These are phyloP conservation scores for Drosophila orosa DNA, from an alignment of 1,140 invertebrate species.

Conservation along the genomic window DNA sequence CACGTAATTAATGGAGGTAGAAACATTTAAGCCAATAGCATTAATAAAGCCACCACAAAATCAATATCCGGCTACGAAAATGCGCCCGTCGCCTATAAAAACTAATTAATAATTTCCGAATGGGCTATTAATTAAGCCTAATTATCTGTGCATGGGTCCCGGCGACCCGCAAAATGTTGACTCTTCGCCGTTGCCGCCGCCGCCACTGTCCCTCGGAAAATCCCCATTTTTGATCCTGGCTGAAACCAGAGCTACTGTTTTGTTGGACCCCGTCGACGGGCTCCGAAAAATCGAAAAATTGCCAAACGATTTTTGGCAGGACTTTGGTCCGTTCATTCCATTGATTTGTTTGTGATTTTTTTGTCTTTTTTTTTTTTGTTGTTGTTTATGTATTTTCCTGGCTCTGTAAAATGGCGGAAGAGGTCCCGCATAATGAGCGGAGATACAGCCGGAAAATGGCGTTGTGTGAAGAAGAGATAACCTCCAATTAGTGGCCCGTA, in stretches of 20 bases:
- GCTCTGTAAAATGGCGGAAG: constrained; percentile 15
- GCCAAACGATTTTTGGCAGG: constrained; percentile 13
- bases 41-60: constrained; percentile 85
- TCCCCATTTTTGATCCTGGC: constrained; percentile 12
- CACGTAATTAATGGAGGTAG: constrained; percentile 83
- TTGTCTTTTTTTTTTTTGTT: not conserved
- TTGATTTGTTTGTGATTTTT: constrained; percentile 61
- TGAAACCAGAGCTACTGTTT: constrained; percentile 29
- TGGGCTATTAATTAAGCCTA: constrained; percentile 85
- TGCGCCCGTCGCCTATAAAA: constrained; percentile 83
- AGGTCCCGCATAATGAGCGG: constrained; percentile 63
- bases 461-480: not conserved
- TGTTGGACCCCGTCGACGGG: constrained; percentile 4
- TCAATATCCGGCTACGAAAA: constrained; percentile 84
- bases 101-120: constrained; percentile 85
- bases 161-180: constrained; percentile 74
- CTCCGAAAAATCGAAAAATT: constrained; percentile 7
- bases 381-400: constrained; percentile 18
- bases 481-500: constrained; percentile 62
- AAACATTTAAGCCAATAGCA: constrained; percentile 84
- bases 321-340: constrained; percentile 13
- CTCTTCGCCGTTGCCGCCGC: constrained; percentile 37
- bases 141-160: constrained; percentile 82
- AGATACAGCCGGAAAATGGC: constrained; percentile 1
- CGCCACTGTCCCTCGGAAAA: not conserved